Percentiles rank a stretch among this genome's conserved stretches.
phyloP scores from a whole-genome alignment of 2,113 vertebrate genomes.

The Romanogobio albipinnatus region DNA sequence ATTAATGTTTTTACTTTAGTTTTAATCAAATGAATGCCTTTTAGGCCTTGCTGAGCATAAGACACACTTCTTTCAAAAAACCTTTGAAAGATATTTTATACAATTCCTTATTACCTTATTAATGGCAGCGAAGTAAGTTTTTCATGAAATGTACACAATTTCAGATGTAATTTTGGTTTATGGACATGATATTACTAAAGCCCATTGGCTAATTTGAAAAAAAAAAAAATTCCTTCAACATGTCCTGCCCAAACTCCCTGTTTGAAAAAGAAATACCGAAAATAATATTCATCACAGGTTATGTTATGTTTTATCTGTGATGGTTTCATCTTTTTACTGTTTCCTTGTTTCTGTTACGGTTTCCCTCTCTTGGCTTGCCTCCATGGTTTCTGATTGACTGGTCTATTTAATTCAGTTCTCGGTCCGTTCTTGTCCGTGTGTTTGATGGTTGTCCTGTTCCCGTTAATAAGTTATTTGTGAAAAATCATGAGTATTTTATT shows the following conservation, averaged over 20 bases:
- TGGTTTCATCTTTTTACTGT: no score
- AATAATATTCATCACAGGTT: background rate
- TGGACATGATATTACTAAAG: background rate
- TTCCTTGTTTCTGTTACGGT: no score
- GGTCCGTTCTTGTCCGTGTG: no score
- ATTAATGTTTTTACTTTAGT: background rate
- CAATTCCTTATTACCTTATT: background rate
- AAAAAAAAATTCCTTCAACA: no score
- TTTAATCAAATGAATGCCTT: background rate
- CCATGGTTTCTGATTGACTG: no score
- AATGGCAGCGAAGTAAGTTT: background rate
- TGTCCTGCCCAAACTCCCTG: background rate
- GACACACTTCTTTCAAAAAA: background rate
- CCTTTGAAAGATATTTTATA: background rate
- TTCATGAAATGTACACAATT: background rate
- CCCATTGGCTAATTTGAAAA: no score
- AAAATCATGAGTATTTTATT: no score
- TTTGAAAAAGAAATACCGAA: background rate
- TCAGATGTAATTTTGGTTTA: background rate
- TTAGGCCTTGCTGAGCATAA: background rate
- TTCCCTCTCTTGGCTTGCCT: no score
- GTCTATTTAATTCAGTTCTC: no score
- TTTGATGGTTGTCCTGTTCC: no score
- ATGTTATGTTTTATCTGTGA: no score
- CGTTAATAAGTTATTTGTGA: no score